Conservation (phyloP, 2,888 invertebrate species). For the Drosophila differens region DNA sequence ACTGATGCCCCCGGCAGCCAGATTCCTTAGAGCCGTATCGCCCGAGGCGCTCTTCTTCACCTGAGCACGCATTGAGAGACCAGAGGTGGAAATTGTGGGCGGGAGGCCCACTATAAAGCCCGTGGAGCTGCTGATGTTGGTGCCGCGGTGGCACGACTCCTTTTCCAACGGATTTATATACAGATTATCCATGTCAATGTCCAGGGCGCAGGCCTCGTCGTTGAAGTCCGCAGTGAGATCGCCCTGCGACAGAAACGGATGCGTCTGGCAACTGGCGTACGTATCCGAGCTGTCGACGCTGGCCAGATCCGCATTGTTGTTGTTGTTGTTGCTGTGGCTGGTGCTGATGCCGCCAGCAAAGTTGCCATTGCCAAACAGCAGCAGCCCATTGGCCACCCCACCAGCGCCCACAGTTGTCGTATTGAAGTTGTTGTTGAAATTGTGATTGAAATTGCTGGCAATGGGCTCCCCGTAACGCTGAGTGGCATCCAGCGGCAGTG, state of each 20-base stretch:
- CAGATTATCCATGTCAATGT: constrained; percentile 91
- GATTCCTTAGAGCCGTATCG: constrained; percentile 90
- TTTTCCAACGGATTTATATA: constrained; percentile 95
- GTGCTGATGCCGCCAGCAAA: constrained; percentile 60
- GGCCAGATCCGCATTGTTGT: constrained; percentile 86
- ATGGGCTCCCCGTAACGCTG: constrained; percentile 81
- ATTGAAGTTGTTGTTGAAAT: constrained; percentile 84
- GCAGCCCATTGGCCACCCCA: constrained; percentile 54
- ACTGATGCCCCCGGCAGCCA: constrained; percentile 86
- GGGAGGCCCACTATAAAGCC: constrained; percentile 81
- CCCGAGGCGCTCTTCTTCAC: constrained; percentile 93
- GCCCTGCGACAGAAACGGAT: constrained; percentile 95
- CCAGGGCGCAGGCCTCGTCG: constrained; percentile 84
- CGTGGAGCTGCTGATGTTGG: constrained; percentile 69
- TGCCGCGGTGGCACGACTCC: constrained; percentile 70
- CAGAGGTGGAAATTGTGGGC: constrained; percentile 71
- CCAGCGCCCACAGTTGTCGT: constrained; percentile 76
- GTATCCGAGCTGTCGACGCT: constrained; percentile 94
- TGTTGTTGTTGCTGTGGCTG: constrained; percentile 83
- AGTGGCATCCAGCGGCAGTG: constrained; percentile 83
- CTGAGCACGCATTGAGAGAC: constrained; percentile 85
- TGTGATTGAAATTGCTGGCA: constrained; percentile 83
- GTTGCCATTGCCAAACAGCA: constrained; percentile 68
- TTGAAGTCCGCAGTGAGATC: constrained; percentile 88
- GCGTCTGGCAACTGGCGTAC: constrained; percentile 98